Evolutionary conservation across 2,113 vertebrate species (phyloP), one percentile per base, ranked within the genome.

Genomic region (Rhea pennata): DNA sequence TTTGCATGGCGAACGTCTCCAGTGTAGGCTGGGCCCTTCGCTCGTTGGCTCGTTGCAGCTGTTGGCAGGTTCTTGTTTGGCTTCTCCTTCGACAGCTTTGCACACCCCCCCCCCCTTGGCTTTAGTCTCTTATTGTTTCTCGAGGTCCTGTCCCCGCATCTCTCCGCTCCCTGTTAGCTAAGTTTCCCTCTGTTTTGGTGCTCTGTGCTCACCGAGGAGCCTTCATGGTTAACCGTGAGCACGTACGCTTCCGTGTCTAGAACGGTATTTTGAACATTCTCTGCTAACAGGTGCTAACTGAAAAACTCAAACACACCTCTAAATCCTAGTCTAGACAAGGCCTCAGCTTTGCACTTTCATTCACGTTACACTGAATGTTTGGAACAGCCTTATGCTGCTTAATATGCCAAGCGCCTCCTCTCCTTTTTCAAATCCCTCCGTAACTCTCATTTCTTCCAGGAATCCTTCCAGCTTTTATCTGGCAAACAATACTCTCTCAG

Each of bases 251-350:
- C 4, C 0, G 0, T 2, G 6, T n/a, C 14, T 50, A 4, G 31
- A 51, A 23, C 44, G 46, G 14, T 39, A 50, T 29, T 87, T 72
- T 42, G 24, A n/a, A 71, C 59, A 10, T 12, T 82, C 24, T 2
- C 3, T 72, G 16, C 27, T 72, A 33, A 48, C 0, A 0, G 46
- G n/a, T 20, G 9, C 61, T 56, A 44, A 19, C 12, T 36, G 42
- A 67, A 90, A 24, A 24, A 69, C 40, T 75, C 22, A 56, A 71
- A 64, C 9, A 1, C 14, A 4, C 39, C 27, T 53, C 83, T 84
- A 84, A 87, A 87, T 78, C 65, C 56, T 75, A n/a, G 85, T 92
- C 84, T 95, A 77, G 82, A 73, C 72, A 64, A 86, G 31, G 51
- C 79, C 83, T 78, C 42, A 48, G 65, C 51, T 75, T 84, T 87